Evolutionary conservation across 2,888 invertebrate species (phyloP).

Genomic region (Dryadula phaetusa): DNA sequence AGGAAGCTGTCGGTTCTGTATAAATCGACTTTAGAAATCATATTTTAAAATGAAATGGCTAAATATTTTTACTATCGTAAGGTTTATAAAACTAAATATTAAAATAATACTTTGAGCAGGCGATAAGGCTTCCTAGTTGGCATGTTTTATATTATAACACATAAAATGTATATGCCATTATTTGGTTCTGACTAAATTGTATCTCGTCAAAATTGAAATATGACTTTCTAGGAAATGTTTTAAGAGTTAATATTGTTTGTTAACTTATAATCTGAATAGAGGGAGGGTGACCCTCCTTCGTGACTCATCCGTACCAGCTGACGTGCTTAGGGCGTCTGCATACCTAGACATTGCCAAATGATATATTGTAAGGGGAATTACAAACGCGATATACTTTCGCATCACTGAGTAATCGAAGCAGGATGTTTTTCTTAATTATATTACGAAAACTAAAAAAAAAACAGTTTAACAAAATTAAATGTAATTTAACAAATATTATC

Average conservation of each 20-base stretch:
- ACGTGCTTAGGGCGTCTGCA: conserved; percentile 44
- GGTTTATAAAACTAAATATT: neutral
- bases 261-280: conserved; percentile 32
- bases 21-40: neutral
- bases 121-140: conserved; percentile 22
- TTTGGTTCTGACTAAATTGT: conserved; percentile 37
- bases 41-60: neutral
- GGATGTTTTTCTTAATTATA: neutral
- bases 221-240: conserved; percentile 15
- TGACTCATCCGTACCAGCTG: conserved; percentile 48
- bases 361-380: conserved; percentile 42
- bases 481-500: too few relatives aligned
- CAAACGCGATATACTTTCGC: conserved; percentile 43
- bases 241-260: conserved; percentile 38
- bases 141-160: conserved; percentile 28
- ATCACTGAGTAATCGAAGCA: conserved; percentile 36
- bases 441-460: neutral
- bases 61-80: neutral
- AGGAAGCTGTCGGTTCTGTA: neutral
- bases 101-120: neutral
- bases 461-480: too few relatives aligned
- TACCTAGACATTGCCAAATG: conserved; percentile 44
- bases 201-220: neutral
- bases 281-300: conserved; percentile 45
- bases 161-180: conserved; percentile 32